These are phyloP conservation scores for Heliconius ethilla DNA, from an alignment of 2,888 invertebrate species.

Conservation along the genomic window DNA sequence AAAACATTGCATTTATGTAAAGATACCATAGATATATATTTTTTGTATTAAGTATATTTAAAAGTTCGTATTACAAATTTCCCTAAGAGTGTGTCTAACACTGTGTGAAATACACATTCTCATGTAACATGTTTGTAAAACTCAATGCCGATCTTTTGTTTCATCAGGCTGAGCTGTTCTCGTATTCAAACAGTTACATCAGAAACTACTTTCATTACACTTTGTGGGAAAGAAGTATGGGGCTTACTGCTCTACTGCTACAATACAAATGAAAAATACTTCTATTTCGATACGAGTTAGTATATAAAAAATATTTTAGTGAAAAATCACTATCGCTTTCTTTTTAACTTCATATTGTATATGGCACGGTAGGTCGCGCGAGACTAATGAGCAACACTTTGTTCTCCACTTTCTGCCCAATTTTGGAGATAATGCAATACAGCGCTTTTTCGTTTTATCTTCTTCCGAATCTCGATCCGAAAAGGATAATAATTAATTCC, in stretches of 20 bases:
- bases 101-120: background rate
- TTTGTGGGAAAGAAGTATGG: constrained; percentile 2
- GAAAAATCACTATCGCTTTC: background rate
- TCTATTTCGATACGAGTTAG: no score
- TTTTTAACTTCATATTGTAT: background rate
- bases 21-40: no score
- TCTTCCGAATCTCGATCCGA: no score
- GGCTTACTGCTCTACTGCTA: background rate
- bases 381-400: no score
- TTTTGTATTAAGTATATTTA: no score
- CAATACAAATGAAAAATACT: background rate
- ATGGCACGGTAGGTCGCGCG: no score
- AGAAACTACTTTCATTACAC: constrained; percentile 20
- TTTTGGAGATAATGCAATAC: background rate
- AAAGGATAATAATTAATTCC: no score
- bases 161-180: background rate
- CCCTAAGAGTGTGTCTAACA: background rate
- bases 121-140: background rate
- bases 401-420: background rate
- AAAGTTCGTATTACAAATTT: background rate
- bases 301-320: background rate
- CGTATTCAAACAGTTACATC: constrained; percentile 16
- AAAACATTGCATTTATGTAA: no score
- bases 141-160: constrained; percentile 10
- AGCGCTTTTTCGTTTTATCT: background rate